Evolutionary conservation across 2,888 invertebrate genomes (phyloP).

Genomic region (Drepana falcataria): DNA sequence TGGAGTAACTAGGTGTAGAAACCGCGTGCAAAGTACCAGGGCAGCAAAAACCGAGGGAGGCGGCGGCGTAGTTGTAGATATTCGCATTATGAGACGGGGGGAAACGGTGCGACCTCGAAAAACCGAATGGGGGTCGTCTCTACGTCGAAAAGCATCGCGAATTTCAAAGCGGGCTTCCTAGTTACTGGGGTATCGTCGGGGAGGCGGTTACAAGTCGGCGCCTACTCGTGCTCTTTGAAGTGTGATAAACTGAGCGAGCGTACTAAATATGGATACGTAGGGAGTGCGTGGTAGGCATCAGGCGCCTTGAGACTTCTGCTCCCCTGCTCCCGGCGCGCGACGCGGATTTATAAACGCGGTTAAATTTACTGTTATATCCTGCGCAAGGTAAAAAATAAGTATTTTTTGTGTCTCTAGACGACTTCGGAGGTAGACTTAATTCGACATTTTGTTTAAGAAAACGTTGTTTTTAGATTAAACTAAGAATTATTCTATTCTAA

Average conservation of each 20-base stretch:
- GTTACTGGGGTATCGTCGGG: slow-evolving; percentile 52
- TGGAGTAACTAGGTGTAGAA: slow-evolving; percentile 52
- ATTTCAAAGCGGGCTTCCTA: slow-evolving; percentile 70
- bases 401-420: slow-evolving; percentile 4
- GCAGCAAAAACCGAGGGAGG: slow-evolving; percentile 25
- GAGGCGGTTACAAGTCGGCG: slow-evolving; percentile 60
- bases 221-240: slow-evolving; percentile 68
- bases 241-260: slow-evolving; percentile 65
- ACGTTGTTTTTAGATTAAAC: too few relatives aligned
- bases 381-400: slow-evolving; percentile 20
- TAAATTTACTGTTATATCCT: slow-evolving; percentile 34
- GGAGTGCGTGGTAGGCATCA: slow-evolving; percentile 41
- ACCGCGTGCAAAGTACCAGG: slow-evolving; percentile 38
- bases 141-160: slow-evolving; percentile 65
- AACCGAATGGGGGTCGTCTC: slow-evolving; percentile 64
- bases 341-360: slow-evolving; percentile 45
- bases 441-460: not conserved
- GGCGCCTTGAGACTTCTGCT: slow-evolving; percentile 35
- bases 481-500: too few relatives aligned
- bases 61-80: slow-evolving; percentile 29
- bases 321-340: slow-evolving; percentile 26
- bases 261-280: slow-evolving; percentile 58
- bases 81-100: slow-evolving; percentile 49
- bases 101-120: slow-evolving; percentile 64
- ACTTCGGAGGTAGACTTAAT: not conserved